These are phyloP conservation scores for Pipistrellus pygmaeus DNA, from an alignment of 2,797 vertebrate species.

Conservation along the genomic window DNA sequence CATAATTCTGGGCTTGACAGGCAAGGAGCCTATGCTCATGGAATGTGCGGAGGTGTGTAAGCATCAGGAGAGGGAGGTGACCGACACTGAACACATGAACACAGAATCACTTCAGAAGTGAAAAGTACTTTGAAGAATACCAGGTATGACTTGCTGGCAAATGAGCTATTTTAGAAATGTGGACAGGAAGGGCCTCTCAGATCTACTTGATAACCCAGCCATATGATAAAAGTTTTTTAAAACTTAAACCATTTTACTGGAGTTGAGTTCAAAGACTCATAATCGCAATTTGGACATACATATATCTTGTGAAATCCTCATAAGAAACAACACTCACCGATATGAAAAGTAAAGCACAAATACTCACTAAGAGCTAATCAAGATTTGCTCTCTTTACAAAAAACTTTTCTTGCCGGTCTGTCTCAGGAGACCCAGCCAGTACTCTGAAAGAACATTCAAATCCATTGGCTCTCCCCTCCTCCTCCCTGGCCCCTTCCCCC, in stretches of 20 bases:
- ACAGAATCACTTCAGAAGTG: not conserved
- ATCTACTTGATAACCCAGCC: constrained; percentile 8
- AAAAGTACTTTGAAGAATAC: not conserved
- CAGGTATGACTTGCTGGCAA: not conserved
- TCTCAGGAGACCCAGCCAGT: not conserved
- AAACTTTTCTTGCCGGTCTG: not conserved
- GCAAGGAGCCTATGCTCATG: not conserved
- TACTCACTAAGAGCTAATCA: not conserved
- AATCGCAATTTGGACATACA: not conserved
- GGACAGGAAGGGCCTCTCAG: not conserved
- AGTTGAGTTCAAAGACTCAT: not conserved
- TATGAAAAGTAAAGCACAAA: not conserved
- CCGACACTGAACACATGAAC: not conserved
- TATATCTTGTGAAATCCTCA: not conserved
- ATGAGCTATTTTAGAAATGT: not conserved
- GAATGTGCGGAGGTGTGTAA: not conserved
- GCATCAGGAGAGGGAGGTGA: not conserved
- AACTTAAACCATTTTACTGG: constrained; percentile 6
- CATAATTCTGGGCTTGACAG: not conserved
- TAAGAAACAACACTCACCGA: not conserved
- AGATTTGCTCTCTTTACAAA: not conserved
- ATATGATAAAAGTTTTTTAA: not conserved
- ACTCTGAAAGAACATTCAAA: not conserved
- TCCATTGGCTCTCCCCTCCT: not conserved
- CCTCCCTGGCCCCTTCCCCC: no score